Evolutionary conservation across 2,888 invertebrate genomes (phyloP), one percentile per base, ranked within the genome.

Genomic region (Ornithoptera priamus): DNA sequence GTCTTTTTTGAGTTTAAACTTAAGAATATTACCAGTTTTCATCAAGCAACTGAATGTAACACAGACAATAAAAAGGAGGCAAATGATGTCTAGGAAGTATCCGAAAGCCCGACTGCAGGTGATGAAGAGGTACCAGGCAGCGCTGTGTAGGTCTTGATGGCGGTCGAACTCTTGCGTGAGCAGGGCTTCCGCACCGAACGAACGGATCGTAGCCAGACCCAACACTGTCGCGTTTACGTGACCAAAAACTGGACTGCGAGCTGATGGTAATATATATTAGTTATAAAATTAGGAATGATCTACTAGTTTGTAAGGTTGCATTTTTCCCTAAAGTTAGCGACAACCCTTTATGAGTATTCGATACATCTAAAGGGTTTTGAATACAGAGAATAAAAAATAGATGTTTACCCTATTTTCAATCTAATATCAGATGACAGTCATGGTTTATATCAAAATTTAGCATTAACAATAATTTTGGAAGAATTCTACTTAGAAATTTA

Each of bases 161-260:
- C 78, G 85, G 75, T 88, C 92, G 81, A 94, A 94, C 77, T 95
- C 94, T 18, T 87, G 83, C 1, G 91, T 88, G 64, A 97, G 92
- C 8, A 95, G 93, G 1, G 91, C 79, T 83, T 97, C 94, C 0
- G 95, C 95, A 1, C 94, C 93, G 77, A 95, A 96, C 0, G 97
- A 96, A 69, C 98, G 90, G 62, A 98, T 96, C 0, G 97, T 97
- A 0, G 96, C 94, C 30, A 97, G 85, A 0, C 97, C 97, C 75
- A 96, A 94, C 4, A 98, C 90, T 0, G 96, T 95, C 12, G 97
- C 95, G 79, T 95, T 96, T 56, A 97, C 88, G 83, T 97, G 97
- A 1, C 96, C 94, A 82, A 97, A 97, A 0, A 97, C 96, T 0
- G 97, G 97, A 79, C 97, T 97, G 69, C 97, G 94, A 75, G 96